Evolutionary conservation across 2,888 invertebrate genomes (phyloP), one percentile per base, ranked within the genome.

Genomic region (Sphecodes monilicornis): DNA sequence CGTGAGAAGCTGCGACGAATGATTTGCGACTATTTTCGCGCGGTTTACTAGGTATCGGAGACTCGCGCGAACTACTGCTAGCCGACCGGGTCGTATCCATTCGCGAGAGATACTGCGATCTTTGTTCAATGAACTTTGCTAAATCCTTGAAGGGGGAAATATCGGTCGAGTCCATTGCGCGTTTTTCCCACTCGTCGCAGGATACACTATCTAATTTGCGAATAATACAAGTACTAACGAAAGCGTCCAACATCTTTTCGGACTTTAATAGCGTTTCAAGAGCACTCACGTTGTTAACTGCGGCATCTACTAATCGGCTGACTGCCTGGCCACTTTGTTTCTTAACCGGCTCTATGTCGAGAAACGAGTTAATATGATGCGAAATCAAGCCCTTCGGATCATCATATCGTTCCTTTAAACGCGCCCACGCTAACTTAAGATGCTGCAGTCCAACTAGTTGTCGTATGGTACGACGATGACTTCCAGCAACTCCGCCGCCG

Each of bases 51-150:
- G 10, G 26, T n/a, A 13, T 54, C 1, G 10, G 11, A 1, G 5
- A 0, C 0, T n/a, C 36, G 10, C n/a, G 3, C 3, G 8, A 10
- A 8, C 1, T 1, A 10, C 50, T 18, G 6, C 13, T 6, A 0
- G 5, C 13, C 11, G 54, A 1, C 0, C n/a, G 54, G 3, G 11
- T 72, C 16, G 54, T n/a, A 5, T 22, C 57, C 26, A n/a, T 50
- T 3, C 36, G 18, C 3, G 13, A 0, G 5, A 72, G n/a, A 5
- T 54, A 54, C 36, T 72, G 54, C 4, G 54, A 10, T 0, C 54
- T 54, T 3, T 72, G 72, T 13, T 72, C 72, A 1, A 72, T 0
- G 16, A 57, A 72, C n/a, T 16, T 22, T 3, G 72, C 1, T 5
- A 72, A 72, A 0, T 57, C 57, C 36, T 16, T 2, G 8, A 72